phyloP scores from a whole-genome alignment of 2,113 vertebrate species.

The Arizona elegans region DNA sequence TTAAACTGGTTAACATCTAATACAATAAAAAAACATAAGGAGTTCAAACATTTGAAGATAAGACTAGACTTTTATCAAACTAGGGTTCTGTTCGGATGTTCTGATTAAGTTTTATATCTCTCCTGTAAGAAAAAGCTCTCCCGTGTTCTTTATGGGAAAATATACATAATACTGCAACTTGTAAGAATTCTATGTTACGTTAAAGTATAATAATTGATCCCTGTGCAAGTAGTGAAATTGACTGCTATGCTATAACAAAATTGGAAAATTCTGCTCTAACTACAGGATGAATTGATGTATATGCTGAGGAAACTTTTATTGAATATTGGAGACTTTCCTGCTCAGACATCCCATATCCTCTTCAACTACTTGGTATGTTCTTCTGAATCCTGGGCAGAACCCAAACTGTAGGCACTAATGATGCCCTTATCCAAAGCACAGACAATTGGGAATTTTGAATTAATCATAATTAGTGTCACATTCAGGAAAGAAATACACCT shows the following conservation, averaged over 20 bases:
- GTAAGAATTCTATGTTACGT: not conserved
- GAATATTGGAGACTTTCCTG: constrained; percentile 95
- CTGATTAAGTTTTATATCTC: not conserved
- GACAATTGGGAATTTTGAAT: not conserved
- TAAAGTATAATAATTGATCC: not conserved
- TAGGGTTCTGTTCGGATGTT: not conserved
- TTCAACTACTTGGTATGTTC: constrained; percentile 95
- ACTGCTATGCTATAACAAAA: not conserved
- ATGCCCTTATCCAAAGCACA: not conserved
- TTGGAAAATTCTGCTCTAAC: constrained; percentile 33
- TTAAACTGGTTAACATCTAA: not conserved
- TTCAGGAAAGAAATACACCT: constrained; percentile 5
- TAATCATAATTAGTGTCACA: not conserved
- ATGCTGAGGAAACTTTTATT: constrained; percentile 95
- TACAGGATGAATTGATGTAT: constrained; percentile 95
- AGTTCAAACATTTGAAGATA: not conserved
- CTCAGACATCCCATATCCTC: constrained; percentile 96
- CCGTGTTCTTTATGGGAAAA: not conserved
- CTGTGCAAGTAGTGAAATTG: not conserved
- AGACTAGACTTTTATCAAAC: not conserved
- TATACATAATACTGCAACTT: no score
- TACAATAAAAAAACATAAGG: not conserved
- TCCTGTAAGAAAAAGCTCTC: not conserved
- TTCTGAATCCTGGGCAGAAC: not conserved
- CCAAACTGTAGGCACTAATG: not conserved